Conservation (phyloP, 37 sponge, comb jelly and placozoan species). For the Diacarnus erythraeanus region DNA sequence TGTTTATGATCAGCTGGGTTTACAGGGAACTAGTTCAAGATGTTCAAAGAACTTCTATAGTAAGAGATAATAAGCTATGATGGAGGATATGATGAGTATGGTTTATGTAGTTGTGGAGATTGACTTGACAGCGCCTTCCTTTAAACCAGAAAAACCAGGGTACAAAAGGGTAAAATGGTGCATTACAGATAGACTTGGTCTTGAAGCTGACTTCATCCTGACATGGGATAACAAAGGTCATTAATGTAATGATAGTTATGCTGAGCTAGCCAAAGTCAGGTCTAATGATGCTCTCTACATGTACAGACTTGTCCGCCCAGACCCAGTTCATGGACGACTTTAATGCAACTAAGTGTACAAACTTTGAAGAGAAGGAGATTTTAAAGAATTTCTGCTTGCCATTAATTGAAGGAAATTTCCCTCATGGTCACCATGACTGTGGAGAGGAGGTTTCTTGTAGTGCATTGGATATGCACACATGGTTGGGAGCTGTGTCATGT, state of each 20-base stretch:
- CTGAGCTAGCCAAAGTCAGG: not conserved
- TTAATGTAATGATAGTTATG: not conserved
- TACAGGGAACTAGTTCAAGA: conserved; percentile 58
- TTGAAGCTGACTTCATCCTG: conserved; percentile 42
- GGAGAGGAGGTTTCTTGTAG: conserved; percentile 20
- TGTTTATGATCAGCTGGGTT: conserved; percentile 63
- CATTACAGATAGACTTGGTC: conserved; percentile 19
- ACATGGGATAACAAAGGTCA: conserved; percentile 19
- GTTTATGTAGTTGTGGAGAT: conserved; percentile 59
- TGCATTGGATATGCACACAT: conserved; percentile 53
- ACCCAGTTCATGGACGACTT: conserved; percentile 28
- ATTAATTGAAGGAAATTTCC: not conserved
- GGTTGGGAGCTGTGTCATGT: conserved; percentile 62
- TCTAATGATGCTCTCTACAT: not conserved
- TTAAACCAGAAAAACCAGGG: conserved; percentile 46
- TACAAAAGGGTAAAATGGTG: conserved; percentile 58
- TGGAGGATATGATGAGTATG: no score
- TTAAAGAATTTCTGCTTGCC: conserved; percentile 26
- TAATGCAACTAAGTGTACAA: conserved; percentile 6
- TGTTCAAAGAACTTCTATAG: conserved; percentile 40
- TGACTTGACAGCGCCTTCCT: conserved; percentile 47
- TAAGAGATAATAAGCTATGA: no score
- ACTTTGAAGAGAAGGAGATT: not conserved
- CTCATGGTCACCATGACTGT: conserved; percentile 24
- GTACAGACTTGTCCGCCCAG: not conserved